Evolutionary conservation across 2,113 vertebrate species (phyloP).

Genomic region (Enhydra lutris): DNA sequence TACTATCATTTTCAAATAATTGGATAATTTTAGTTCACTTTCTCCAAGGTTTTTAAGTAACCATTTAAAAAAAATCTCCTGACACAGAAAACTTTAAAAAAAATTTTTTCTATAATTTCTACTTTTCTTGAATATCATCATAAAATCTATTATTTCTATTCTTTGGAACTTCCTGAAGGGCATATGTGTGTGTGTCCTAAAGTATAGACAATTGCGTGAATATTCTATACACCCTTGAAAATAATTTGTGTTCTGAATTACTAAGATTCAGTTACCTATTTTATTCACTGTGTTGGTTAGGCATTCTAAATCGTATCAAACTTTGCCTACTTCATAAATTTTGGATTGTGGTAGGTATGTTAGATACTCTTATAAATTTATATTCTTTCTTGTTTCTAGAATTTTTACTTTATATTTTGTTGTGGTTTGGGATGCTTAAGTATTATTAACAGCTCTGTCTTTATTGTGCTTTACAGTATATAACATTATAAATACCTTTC

Average conservation of each 20-base stretch:
- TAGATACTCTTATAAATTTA: background rate
- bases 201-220: background rate
- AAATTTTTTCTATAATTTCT: background rate
- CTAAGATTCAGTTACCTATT: background rate
- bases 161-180: background rate
- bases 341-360: background rate
- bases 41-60: background rate
- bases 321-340: background rate
- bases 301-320: background rate
- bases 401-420: background rate
- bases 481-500: background rate
- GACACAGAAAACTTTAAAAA: background rate
- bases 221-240: background rate
- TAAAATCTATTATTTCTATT: background rate
- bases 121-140: background rate
- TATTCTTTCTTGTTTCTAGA: background rate
- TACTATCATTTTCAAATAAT: background rate
- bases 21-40: background rate
- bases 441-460: background rate
- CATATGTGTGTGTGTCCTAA: background rate
- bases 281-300: background rate
- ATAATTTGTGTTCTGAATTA: constrained; percentile 30
- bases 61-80: background rate
- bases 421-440: background rate
- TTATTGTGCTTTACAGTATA: background rate